phyloP scores from a whole-genome alignment of 2,888 invertebrate species.

The Chironomus riparius region DNA sequence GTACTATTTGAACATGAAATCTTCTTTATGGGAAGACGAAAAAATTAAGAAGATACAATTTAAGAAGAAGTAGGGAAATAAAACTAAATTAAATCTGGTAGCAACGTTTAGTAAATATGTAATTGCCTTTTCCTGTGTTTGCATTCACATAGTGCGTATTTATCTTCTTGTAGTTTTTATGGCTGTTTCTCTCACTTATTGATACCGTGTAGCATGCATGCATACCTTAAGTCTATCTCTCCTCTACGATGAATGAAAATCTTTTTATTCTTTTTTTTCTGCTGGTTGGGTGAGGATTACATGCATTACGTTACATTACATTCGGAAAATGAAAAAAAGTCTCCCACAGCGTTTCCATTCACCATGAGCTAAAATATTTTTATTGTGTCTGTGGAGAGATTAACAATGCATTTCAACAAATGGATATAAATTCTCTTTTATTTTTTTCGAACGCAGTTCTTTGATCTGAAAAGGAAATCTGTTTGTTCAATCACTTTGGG shows the following conservation, averaged over 20 bases:
- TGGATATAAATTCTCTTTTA: neutral
- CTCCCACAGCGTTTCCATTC: conserved; percentile 25
- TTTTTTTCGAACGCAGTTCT: neutral
- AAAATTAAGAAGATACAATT: neutral
- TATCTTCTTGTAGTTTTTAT: neutral
- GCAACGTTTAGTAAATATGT: conserved; percentile 26
- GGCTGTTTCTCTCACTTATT: neutral
- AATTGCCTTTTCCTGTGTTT: conserved; percentile 18
- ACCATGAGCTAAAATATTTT: neutral
- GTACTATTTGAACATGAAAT: conserved; percentile 9
- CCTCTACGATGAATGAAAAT: neutral
- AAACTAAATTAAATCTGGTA: conserved; percentile 27
- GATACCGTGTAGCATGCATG: too few species aligned
- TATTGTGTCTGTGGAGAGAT: neutral
- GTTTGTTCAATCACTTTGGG: neutral
- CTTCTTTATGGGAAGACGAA: too few species aligned
- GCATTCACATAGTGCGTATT: neutral
- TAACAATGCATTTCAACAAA: conserved; percentile 3
- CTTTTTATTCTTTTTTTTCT: neutral
- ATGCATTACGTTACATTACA: neutral
- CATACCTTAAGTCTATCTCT: neutral
- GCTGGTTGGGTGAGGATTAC: neutral
- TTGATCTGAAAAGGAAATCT: neutral
- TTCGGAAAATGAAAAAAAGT: conserved; percentile 16
- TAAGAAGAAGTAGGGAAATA: neutral